Conservation (phyloP, 1,140 invertebrate genomes). For the Thereuonema tuberculata region DNA sequence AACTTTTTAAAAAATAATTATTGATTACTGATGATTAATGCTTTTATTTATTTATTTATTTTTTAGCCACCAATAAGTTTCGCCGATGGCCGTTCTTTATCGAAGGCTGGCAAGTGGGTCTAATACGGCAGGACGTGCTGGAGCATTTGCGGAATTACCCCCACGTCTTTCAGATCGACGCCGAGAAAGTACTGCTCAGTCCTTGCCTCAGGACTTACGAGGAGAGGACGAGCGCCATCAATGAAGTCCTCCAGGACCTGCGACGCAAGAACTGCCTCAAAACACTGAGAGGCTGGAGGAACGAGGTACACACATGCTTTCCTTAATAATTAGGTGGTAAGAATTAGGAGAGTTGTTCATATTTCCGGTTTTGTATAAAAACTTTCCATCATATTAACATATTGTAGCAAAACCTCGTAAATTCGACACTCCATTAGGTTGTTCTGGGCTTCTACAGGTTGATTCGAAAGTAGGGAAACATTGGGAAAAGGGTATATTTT, state of each 20-base stretch:
- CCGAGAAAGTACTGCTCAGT: slow-evolving; percentile 51
- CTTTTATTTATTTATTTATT: slow-evolving; percentile 7
- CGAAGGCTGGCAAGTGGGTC: slow-evolving; percentile 70
- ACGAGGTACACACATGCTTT: slow-evolving; percentile 72
- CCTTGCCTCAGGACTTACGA: slow-evolving; percentile 67
- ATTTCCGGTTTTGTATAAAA: too few species aligned
- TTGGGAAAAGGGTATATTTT: too few species aligned
- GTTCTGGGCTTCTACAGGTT: too few species aligned
- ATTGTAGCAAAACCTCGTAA: background rate
- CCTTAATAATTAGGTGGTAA: background rate
- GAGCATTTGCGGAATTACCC: slow-evolving; percentile 57
- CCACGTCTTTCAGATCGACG: slow-evolving; percentile 52
- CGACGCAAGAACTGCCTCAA: slow-evolving; percentile 47
- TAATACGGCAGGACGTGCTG: slow-evolving; percentile 65
- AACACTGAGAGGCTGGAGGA: slow-evolving; percentile 71
- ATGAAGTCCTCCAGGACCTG: slow-evolving; percentile 58
- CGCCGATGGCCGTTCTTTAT: slow-evolving; percentile 65
- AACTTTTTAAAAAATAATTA: too few species aligned
- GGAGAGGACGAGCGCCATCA: slow-evolving; percentile 60
- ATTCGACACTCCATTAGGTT: too few species aligned
- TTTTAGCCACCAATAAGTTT: slow-evolving; percentile 18
- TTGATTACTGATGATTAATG: too few species aligned
- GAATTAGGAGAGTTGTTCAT: background rate
- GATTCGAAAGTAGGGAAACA: too few species aligned
- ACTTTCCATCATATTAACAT: background rate